Conservation (phyloP, 1,140 invertebrate genomes). For the Drosophila gunungcola region DNA sequence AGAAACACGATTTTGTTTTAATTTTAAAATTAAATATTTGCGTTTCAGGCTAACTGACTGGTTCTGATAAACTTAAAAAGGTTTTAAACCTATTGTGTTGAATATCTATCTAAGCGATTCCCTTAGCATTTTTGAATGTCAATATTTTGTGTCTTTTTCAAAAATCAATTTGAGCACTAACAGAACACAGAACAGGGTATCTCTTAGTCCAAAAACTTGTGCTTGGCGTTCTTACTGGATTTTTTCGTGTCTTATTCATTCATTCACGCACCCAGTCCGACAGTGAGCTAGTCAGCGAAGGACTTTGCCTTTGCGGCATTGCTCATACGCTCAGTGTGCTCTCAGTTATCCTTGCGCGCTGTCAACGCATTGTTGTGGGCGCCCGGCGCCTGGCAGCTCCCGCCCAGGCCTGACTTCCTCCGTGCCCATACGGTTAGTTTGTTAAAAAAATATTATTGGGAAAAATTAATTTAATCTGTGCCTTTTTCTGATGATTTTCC, state of each 20-base stretch:
- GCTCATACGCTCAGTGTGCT: conserved; percentile 77
- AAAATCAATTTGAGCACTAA: no score
- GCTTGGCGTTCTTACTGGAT: conserved; percentile 19
- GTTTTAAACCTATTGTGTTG: no score
- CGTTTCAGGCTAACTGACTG: no score
- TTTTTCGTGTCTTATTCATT: conserved; percentile 66
- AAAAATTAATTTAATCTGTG: conserved; percentile 38
- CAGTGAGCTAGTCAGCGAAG: conserved; percentile 47
- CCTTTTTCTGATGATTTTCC: conserved; percentile 15
- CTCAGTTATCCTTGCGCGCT: conserved; percentile 78
- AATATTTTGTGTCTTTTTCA: no score
- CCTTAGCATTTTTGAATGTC: no score
- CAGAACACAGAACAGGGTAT: conserved; percentile 3
- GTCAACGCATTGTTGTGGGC: conserved; percentile 76
- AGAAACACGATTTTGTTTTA: no score
- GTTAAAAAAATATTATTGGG: conserved; percentile 30
- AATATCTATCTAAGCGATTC: no score
- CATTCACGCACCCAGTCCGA: conserved; percentile 58
- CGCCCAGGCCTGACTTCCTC: conserved; percentile 5
- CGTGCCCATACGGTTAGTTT: conserved; percentile 64
- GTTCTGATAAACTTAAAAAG: no score
- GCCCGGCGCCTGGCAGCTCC: conserved; percentile 44
- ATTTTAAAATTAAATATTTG: no score
- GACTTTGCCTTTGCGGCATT: conserved; percentile 61
- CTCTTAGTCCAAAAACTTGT: neutral